Percentiles rank a stretch among this genome's conserved stretches.
These are phyloP conservation scores for Eidolon helvum DNA, from an alignment of 2,113 vertebrate genomes.

Conservation along the genomic window DNA sequence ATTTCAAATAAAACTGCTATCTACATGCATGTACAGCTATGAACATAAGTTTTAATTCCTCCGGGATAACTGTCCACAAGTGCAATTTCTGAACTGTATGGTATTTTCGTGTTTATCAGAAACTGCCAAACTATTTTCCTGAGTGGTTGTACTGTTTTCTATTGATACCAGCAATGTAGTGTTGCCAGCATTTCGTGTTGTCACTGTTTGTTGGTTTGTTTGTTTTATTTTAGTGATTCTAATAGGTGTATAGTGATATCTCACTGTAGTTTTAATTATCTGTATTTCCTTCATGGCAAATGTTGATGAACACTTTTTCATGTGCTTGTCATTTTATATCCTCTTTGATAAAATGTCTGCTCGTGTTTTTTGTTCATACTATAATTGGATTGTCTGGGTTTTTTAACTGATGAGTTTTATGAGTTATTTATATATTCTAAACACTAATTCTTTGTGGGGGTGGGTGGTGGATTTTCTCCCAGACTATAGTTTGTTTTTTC, in stretches of 20 bases:
- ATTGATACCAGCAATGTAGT: not conserved
- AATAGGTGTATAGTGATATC: not conserved
- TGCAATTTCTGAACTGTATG: not conserved
- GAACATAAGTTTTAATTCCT: not conserved
- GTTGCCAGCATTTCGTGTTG: not conserved
- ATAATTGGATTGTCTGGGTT: not conserved
- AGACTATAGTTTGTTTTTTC: not conserved
- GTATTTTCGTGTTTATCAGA: not conserved
- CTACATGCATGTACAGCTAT: not conserved
- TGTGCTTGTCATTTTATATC: not conserved
- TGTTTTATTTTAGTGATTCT: not conserved
- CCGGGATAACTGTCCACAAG: not conserved
- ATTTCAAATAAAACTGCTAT: not conserved
- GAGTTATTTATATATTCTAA: not conserved
- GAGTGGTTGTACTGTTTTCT: not conserved
- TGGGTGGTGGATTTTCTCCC: not conserved
- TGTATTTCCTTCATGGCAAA: not conserved
- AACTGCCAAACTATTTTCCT: not conserved
- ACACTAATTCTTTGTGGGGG: not conserved
- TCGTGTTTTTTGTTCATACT: not conserved
- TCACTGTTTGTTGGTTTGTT: not conserved
- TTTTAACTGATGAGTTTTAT: not conserved
- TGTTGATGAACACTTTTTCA: not conserved
- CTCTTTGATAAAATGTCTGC: not conserved
- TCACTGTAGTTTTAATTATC: not conserved